Percentiles rank a stretch among this genome's conserved stretches.
Conservation (phyloP, 2,888 invertebrate species). For the Operophtera brumata region DNA sequence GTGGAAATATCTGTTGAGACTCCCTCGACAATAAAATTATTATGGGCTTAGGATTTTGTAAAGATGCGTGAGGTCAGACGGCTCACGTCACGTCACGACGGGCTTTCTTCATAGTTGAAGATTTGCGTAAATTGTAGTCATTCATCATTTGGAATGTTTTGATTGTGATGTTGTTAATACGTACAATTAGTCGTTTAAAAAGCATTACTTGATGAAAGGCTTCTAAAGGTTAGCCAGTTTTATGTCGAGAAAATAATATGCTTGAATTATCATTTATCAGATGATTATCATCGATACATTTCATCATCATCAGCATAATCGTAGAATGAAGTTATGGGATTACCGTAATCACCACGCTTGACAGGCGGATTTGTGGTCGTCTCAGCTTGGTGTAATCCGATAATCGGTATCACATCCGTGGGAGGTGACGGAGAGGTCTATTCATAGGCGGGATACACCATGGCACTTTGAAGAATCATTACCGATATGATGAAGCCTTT, state of each 20-base stretch:
- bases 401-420: no score
- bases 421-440: no score
- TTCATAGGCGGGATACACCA: no score
- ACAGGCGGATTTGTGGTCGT: no score
- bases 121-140: constrained; percentile 38
- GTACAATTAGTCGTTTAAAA: neutral
- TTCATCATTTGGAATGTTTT: constrained; percentile 46
- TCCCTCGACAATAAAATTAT: constrained; percentile 41
- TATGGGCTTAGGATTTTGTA: constrained; percentile 59
- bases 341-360: no score
- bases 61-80: constrained; percentile 66
- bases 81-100: constrained; percentile 38
- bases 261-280: no score
- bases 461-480: no score
- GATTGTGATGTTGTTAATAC: neutral
- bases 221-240: neutral
- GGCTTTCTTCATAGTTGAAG: constrained; percentile 30
- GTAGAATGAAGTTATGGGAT: no score
- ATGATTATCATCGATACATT: no score
- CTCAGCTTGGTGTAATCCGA: no score
- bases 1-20: constrained; percentile 42
- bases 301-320: no score
- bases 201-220: neutral
- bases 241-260: neutral
- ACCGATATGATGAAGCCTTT: no score